Percentiles rank a stretch among this genome's conserved stretches.
Evolutionary conservation across 1,140 invertebrate species (phyloP).

Genomic region (Aphaenogaster floridana): DNA sequence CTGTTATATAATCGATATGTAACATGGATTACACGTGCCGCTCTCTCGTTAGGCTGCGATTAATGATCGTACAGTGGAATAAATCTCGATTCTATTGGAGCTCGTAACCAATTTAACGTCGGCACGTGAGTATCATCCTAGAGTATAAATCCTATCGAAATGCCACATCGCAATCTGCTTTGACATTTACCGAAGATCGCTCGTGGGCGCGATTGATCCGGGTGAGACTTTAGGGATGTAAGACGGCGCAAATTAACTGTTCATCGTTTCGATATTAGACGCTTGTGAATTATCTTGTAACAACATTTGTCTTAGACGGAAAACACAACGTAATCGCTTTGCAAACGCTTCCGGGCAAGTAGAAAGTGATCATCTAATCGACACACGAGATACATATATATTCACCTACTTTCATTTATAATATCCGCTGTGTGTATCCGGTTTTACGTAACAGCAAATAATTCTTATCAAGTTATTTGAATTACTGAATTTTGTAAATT

Average conservation of each 20-base stretch:
- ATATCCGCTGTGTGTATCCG: neutral
- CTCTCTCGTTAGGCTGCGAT: conserved; percentile 12
- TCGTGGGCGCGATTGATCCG: neutral
- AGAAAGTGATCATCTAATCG: neutral
- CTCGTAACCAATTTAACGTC: conserved; percentile 38
- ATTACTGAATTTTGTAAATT: neutral
- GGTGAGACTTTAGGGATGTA: neutral
- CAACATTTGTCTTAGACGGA: neutral
- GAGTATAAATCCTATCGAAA: conserved; percentile 25
- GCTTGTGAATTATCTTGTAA: neutral
- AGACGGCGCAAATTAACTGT: neutral
- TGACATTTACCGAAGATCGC: conserved; percentile 11
- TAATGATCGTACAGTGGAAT: conserved; percentile 50
- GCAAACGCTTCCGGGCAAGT: neutral
- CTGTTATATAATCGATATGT: neutral
- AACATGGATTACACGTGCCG: conserved; percentile 64
- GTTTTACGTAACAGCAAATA: neutral
- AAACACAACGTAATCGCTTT: neutral
- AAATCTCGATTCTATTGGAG: conserved; percentile 25
- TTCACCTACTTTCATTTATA: neutral
- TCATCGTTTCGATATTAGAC: neutral
- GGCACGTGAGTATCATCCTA: neutral
- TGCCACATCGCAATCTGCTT: neutral
- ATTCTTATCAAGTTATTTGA: neutral
- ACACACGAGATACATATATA: neutral